Evolutionary conservation across 2,797 vertebrate species (phyloP).

Genomic region (Neostethus bicornis): DNA sequence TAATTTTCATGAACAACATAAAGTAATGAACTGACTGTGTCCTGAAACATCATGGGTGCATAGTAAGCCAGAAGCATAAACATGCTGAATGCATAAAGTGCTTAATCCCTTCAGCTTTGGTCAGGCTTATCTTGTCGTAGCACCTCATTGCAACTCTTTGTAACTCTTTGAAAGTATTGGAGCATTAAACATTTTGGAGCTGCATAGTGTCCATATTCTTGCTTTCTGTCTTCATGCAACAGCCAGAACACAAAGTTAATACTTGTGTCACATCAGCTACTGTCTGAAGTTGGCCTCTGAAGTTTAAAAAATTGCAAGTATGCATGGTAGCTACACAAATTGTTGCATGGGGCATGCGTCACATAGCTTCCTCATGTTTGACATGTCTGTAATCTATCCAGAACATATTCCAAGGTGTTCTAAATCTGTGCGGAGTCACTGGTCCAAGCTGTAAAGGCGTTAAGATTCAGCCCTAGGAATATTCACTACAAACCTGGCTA

Average conservation of each 20-base stretch:
- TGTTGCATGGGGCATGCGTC: conserved; percentile 36
- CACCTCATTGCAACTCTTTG: conserved; percentile 34
- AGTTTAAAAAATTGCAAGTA: conserved; percentile 24
- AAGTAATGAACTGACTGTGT: conserved; percentile 3
- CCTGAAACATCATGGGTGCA: not conserved
- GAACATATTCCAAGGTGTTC: conserved; percentile 19
- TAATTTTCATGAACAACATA: conserved; percentile 10
- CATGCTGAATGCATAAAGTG: conserved; percentile 22
- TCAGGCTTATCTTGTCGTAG: conserved; percentile 40
- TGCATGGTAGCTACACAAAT: conserved; percentile 27
- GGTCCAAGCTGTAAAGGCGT: conserved; percentile 38
- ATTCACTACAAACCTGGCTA: conserved; percentile 64
- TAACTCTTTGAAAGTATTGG: conserved; percentile 14
- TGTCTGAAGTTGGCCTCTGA: conserved; percentile 13
- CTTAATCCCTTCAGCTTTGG: conserved; percentile 35
- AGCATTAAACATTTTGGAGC: conserved; percentile 35
- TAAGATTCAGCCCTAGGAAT: conserved; percentile 66
- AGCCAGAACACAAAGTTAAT: conserved; percentile 30
- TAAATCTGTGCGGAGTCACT: conserved; percentile 31
- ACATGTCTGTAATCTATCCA: conserved; percentile 22
- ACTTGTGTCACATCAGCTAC: conserved; percentile 21
- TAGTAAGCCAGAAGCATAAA: conserved; percentile 2
- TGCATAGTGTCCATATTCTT: conserved; percentile 33
- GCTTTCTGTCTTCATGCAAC: conserved; percentile 39
- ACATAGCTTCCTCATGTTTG: conserved; percentile 27